Base-by-base conservation (phyloP, 2,888 invertebrate species). In the Pterostichus madidus region DNA sequence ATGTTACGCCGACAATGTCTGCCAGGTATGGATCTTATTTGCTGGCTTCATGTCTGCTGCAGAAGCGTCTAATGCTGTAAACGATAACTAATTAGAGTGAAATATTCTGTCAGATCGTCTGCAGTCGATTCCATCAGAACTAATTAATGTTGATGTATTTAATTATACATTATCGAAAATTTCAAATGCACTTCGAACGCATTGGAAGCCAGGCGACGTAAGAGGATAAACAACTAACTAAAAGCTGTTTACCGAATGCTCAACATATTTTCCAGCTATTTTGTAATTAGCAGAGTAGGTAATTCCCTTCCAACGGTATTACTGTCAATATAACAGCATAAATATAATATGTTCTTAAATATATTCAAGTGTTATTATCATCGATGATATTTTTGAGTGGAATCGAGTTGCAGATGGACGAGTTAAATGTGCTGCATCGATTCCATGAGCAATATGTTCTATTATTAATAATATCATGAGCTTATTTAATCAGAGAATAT, bases 101-200 rank as follows among this genome's bases (percentile, higher is more conserved):
- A 80, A 73, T 80, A 80, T 80, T 80, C 73, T 80, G 56, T 73
- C 46, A 73, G 71, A 80, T 73, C 68, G 68, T 31, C 49, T 8
- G 0, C 39, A 39, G 31, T 59, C 59, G 31, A 59, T 31, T 59
- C 13, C 13, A 7, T 59, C 44, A 39, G 24, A 80, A 80, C 73
- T 80, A 80, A 80, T 80, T 80, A 80, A 56, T 73, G 68, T 80
- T 35, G 68, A 71, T 56, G 56, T 61, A 61, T 80, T 73, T 80
- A 53, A 56, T 80, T 35, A 56, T 71, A 73, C 53, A 71, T 73
- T 80, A 80, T 80, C 73, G 80, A 80, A 56, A 73, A 80, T 80
- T 71, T 80, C 73, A 52, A 49, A 78, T 61, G 78, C 46, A 78
- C 61, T 78, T 15, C 32, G 39, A 39, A 39, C 39, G 39, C 39